Evolutionary conservation across 35 echinoderm and acorn worm species (phyloP), one percentile per base, ranked within the genome.

Genomic region (Patiria miniata): DNA sequence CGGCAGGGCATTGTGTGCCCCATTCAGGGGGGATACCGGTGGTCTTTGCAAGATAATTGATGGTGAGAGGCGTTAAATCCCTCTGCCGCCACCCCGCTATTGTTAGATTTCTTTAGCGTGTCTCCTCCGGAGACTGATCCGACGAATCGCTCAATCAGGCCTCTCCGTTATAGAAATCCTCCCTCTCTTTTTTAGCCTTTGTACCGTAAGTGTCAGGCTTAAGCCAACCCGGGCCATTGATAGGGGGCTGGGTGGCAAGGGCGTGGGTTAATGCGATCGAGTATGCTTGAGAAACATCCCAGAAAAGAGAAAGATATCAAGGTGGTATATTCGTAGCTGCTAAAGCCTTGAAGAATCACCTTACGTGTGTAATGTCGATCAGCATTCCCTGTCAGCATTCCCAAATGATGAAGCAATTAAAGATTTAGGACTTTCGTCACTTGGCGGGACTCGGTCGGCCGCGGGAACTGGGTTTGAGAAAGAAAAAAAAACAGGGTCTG

Each of bases 391-490:
- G 2, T 23, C 34, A 10, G 14, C 65, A 22, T 32, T 73, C 26
- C 8, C 65, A 73, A 73, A 73, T 73, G 65, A 73, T 73, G 65
- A 30, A 73, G 65, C 34, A 73, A 73, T 73, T 73, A 73, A 73
- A 73, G 65, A 73, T 73, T 73, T 73, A 36, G 65, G 65, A 73
- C 26, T 73, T 73, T 73, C 29, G 65, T 73, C 65, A 36, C 65
- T 73, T 73, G 65, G 23, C 34, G 23, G 65, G 65, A 23, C 26
- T 73, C 65, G 9, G 3, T 23, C 26, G 26, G 23, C 34, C 34
- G 19, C 19, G 57, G 18, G 16, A n/a, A n/a, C n/a, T 47, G 42
- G 4, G 12, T 6, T 47, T 12, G 42, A 47, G 4, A 47, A 6
- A 12, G 12, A 12, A 12, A 47, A 47, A 47, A 36, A 73, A 73